Conservation (phyloP, 2,113 vertebrate species). For the Noctilio leporinus region DNA sequence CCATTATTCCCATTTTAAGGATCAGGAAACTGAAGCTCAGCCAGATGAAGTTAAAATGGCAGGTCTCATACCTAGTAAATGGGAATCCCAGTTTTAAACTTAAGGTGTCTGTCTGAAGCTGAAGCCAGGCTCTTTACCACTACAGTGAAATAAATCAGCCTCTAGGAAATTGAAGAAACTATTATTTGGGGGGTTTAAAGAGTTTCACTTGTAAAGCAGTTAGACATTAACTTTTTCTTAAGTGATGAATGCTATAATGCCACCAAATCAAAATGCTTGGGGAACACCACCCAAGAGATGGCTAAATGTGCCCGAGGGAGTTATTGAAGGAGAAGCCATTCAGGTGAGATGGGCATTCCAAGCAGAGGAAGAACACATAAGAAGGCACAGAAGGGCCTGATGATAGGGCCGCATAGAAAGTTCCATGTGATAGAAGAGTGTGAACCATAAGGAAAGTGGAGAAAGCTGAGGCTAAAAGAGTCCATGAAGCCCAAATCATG, state of each 20-base stretch:
- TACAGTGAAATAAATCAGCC: background rate
- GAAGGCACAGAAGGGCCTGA: background rate
- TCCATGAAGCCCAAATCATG: background rate
- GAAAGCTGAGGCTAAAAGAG: background rate
- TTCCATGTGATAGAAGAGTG: background rate
- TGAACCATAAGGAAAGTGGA: background rate
- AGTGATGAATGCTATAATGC: background rate
- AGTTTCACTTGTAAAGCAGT: background rate
- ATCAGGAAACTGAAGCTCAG: background rate
- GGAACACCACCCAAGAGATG: background rate
- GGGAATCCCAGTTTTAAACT: background rate
- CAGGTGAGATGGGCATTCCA: background rate
- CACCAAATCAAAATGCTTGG: background rate
- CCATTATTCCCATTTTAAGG: background rate
- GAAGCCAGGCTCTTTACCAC: background rate
- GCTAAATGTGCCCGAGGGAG: background rate
- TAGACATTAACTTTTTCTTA: background rate
- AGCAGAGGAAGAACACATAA: background rate
- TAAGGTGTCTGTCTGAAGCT: background rate
- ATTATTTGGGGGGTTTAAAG: background rate
- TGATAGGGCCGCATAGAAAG: background rate
- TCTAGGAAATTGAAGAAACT: background rate
- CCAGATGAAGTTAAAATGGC: background rate
- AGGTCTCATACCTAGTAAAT: background rate
- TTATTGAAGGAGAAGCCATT: background rate